These are phyloP conservation scores for Nezara viridula DNA, from an alignment of 2,888 invertebrate species.

Conservation along the genomic window DNA sequence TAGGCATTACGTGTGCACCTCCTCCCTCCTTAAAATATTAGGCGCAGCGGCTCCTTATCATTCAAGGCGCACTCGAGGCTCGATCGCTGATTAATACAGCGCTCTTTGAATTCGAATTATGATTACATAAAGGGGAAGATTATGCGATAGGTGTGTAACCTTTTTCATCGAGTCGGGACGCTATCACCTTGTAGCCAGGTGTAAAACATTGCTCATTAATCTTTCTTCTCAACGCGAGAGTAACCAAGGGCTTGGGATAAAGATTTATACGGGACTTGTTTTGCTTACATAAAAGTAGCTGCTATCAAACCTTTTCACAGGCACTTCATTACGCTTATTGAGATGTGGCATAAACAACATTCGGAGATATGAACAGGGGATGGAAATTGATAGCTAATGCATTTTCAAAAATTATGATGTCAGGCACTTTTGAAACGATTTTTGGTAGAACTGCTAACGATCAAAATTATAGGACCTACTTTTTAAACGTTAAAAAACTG, in stretches of 20 bases:
- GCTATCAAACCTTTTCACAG: slow-evolving; percentile 3
- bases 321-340: neutral
- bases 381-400: too few species aligned
- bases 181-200: slow-evolving; percentile 38
- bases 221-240: neutral
- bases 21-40: slow-evolving; percentile 25
- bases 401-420: too few species aligned
- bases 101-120: slow-evolving; percentile 37
- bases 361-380: neutral
- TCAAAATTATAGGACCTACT: too few species aligned
- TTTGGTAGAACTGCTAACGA: too few species aligned
- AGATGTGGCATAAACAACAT: neutral
- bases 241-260: neutral
- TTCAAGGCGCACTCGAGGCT: slow-evolving; percentile 14
- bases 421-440: too few species aligned
- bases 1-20: neutral
- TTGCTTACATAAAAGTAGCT: slow-evolving; percentile 16
- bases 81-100: slow-evolving; percentile 28
- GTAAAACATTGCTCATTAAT: slow-evolving; percentile 39
- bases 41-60: neutral
- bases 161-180: neutral
- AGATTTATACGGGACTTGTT: slow-evolving; percentile 16
- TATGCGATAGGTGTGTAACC: slow-evolving; percentile 22
- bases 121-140: slow-evolving; percentile 25
- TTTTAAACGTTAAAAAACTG: too few species aligned